Percentiles rank a stretch among this genome's conserved stretches.
Conservation (phyloP, 2,888 invertebrate species). For the Lithodes maja region DNA sequence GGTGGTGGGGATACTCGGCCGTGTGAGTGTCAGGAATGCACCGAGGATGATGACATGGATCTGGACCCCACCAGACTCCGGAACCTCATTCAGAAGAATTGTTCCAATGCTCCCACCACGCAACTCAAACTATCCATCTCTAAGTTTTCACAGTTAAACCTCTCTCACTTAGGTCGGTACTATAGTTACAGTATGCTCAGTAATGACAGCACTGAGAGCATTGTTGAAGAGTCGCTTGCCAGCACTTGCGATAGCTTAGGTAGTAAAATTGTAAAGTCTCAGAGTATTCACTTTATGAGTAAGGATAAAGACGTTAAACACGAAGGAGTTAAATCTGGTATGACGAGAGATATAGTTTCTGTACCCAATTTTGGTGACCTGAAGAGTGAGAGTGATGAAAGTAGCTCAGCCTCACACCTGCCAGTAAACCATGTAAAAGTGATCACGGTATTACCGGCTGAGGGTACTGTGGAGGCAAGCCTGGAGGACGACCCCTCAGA, state of each 20-base stretch:
- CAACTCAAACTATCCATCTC: conserved; percentile 76
- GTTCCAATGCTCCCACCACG: conserved; percentile 55
- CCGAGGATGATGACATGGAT: conserved; percentile 73
- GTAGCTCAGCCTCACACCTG: conserved; percentile 22
- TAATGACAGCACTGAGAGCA: conserved; percentile 82
- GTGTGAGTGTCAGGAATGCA: conserved; percentile 76
- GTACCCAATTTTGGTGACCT: conserved; percentile 70
- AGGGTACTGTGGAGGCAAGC: conserved; percentile 49
- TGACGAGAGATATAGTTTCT: conserved; percentile 69
- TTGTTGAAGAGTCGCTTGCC: conserved; percentile 69
- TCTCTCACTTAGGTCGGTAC: conserved; percentile 81
- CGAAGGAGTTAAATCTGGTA: conserved; percentile 21
- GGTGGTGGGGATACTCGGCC: not conserved
- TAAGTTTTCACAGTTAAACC: conserved; percentile 83
- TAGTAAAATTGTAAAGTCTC: conserved; percentile 69
- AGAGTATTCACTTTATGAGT: conserved; percentile 65
- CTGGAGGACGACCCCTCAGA: conserved; percentile 67
- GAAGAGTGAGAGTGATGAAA: conserved; percentile 45
- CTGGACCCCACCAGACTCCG: conserved; percentile 66
- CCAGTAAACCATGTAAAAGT: conserved; percentile 59
- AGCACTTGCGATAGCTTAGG: conserved; percentile 69
- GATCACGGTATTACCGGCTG: conserved; percentile 63
- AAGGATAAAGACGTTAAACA: conserved; percentile 60
- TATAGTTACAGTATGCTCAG: conserved; percentile 84
- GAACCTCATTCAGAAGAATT: conserved; percentile 67